Conservation (phyloP, 2,888 invertebrate species). For the Polyommatus icarus region DNA sequence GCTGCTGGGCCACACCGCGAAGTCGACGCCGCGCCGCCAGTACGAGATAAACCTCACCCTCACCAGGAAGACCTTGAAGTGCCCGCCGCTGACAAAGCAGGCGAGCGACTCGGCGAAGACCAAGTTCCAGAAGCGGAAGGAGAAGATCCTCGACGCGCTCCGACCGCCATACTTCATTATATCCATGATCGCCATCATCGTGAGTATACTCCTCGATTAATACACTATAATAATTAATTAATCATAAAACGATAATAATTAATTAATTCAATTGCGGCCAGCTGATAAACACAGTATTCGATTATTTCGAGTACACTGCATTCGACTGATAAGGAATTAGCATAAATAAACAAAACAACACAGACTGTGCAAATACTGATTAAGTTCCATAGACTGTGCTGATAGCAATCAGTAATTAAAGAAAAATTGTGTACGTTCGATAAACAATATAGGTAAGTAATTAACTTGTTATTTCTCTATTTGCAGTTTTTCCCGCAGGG, state of each 20-base stretch:
- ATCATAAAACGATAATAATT: neutral
- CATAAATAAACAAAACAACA: neutral
- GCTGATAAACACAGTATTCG: neutral
- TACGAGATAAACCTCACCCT: constrained; percentile 57
- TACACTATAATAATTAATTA: neutral
- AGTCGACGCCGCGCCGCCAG: constrained; percentile 52
- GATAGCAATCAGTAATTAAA: neutral
- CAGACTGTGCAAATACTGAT: neutral
- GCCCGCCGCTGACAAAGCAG: constrained; percentile 43
- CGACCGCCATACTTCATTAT: constrained; percentile 69
- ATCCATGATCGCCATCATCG: constrained; percentile 64
- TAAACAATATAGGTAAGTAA: neutral
- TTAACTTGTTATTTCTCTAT: too few relatives aligned
- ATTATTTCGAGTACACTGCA: neutral
- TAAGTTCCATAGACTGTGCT: too few relatives aligned
- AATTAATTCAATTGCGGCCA: neutral
- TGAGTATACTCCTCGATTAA: constrained; percentile 52
- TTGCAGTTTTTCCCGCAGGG: too few relatives aligned
- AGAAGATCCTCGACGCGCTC: constrained; percentile 58
- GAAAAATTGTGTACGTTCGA: neutral
- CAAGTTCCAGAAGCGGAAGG: constrained; percentile 60
- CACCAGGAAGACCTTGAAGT: constrained; percentile 42
- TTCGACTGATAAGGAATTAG: constrained; percentile 4
- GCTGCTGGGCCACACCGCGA: constrained; percentile 49
- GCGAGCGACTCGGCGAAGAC: constrained; percentile 49